phyloP scores from a whole-genome alignment of 2,797 vertebrate species.

The Sebastes hopkinsi region DNA sequence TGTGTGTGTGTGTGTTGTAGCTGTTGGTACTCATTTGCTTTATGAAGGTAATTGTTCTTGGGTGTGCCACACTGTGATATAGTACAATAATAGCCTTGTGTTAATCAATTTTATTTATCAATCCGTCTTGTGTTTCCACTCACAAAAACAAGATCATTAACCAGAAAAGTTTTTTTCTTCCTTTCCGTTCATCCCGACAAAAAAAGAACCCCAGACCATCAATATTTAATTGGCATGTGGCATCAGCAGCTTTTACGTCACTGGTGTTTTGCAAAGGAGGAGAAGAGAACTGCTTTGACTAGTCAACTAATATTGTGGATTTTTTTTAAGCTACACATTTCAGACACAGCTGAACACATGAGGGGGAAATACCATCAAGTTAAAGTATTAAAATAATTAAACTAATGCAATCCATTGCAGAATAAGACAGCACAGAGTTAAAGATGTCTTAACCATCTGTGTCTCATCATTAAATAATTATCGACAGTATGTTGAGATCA shows the following conservation, averaged over 20 bases:
- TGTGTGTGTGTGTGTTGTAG: background rate
- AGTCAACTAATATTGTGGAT: background rate
- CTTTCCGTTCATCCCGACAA: background rate
- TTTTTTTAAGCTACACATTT: constrained; percentile 1
- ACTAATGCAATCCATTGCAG: background rate
- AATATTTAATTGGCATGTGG: constrained; percentile 44
- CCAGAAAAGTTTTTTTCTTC: background rate
- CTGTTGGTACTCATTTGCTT: constrained; percentile 19
- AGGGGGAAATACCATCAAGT: background rate
- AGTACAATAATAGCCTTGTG: background rate
- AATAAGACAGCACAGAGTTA: background rate
- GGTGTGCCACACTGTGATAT: background rate
- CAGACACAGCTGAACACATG: background rate
- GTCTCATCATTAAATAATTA: constrained; percentile 45
- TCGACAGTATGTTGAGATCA: constrained; percentile 35
- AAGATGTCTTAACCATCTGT: constrained; percentile 27
- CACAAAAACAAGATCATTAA: constrained; percentile 11
- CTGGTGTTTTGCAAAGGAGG: constrained; percentile 14
- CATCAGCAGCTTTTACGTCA: constrained; percentile 30
- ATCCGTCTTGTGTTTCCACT: constrained; percentile 13
- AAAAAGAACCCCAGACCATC: constrained; percentile 9
- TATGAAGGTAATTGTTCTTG: constrained; percentile 28
- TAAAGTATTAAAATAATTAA: constrained; percentile 4
- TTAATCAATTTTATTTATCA: constrained; percentile 19
- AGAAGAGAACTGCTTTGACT: constrained; percentile 18